Evolutionary conservation across 2,888 invertebrate genomes (phyloP), one percentile per base, ranked within the genome.

Genomic region (Embidobia sp.): DNA sequence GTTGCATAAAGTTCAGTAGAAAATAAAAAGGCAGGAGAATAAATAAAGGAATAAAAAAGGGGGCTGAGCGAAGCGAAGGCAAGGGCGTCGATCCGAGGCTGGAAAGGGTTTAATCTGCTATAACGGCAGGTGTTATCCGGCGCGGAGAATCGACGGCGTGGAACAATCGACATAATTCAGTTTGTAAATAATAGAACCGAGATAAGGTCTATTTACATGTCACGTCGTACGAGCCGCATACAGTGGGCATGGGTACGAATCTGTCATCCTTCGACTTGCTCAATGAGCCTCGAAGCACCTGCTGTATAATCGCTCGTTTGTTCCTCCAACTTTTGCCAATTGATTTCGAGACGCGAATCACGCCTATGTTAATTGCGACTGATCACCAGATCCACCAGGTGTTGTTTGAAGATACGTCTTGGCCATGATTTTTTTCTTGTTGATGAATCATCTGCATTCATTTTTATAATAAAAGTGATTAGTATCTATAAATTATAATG

Each of bases 261-360:
- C 10, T 11, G 69, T 64, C 64, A 27, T 77, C 49, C 31, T 67
- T 53, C 10, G 37, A 27, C 48, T 16, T 67, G 72, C 27, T 79
- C 57, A 69, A 77, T 75, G 72, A 75, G 66, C 46, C 75, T 72
- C 51, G 74, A 51, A 67, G 40, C 74, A 70, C 70, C 61, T 69
- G 67, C 48, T 11, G 48, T 31, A 19, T 29, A 31, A 48, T 37
- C 44, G 53, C 6, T 42, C 6, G 26, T 31, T 40, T 18, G n/a
- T n/a, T n/a, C n/a, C n/a, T n/a, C n/a, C n/a, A n/a, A n/a, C n/a
- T n/a, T n/a, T n/a, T n/a, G n/a, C n/a, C n/a, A n/a, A n/a, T n/a
- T n/a, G n/a, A n/a, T n/a, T n/a, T n/a, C n/a, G n/a, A n/a, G n/a
- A n/a, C n/a, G n/a, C n/a, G n/a, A n/a, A n/a, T n/a, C n/a, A n/a